Conservation (phyloP, 2,888 invertebrate genomes). For the Tenodera sinensis region DNA sequence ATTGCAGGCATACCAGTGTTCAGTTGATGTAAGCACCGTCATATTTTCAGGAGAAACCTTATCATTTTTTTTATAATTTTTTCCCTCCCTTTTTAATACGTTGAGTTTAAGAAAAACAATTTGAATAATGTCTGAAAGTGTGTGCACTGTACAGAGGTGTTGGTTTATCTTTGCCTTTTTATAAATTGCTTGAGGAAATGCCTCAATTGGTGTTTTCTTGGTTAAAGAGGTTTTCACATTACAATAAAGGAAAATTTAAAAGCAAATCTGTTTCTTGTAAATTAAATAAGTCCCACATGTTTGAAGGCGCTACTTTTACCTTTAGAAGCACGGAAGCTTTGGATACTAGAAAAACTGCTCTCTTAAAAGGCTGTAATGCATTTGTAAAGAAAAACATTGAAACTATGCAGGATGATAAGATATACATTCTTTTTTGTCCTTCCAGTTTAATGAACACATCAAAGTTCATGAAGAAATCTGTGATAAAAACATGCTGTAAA, state of each 20-base stretch:
- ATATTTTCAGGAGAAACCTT: neutral
- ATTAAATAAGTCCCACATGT: neutral
- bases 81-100: constrained; percentile 5
- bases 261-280: constrained; percentile 16
- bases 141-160: constrained; percentile 25
- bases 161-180: constrained; percentile 32
- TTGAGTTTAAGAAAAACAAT: constrained; percentile 16
- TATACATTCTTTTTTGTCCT: too few species aligned
- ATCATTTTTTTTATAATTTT: neutral
- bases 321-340: neutral
- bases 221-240: constrained; percentile 31
- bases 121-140: constrained; percentile 11
- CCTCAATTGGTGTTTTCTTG: constrained; percentile 26
- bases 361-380: neutral
- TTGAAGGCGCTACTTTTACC: neutral
- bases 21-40: constrained; percentile 12
- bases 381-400: neutral
- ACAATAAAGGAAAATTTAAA: constrained; percentile 32
- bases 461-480: too few species aligned
- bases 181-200: constrained; percentile 31
- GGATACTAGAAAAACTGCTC: neutral
- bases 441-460: too few species aligned
- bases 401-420: too few species aligned
- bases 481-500: too few species aligned
- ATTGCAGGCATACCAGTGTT: constrained; percentile 24